Evolutionary conservation across 2,888 invertebrate species (phyloP).

Genomic region (Lapara coniferarum): DNA sequence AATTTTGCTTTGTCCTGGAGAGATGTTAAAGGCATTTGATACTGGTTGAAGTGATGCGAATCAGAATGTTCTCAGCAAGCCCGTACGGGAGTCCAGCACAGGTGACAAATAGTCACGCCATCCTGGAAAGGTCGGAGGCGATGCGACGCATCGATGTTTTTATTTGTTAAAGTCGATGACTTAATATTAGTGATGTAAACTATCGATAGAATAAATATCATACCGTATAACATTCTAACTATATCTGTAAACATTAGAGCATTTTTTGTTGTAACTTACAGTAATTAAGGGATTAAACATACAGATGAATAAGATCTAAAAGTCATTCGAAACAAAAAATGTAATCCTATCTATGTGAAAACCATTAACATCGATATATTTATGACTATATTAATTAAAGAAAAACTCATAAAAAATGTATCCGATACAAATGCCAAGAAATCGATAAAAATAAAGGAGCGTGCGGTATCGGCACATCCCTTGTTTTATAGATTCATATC

Average conservation of each 20-base stretch:
- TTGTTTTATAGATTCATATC: slow-evolving; percentile 79
- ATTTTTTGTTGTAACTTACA: background rate
- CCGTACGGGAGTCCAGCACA: slow-evolving; percentile 79
- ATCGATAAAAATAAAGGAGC: slow-evolving; percentile 43
- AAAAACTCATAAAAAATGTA: background rate
- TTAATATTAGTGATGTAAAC: slow-evolving; percentile 72
- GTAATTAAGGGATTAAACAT: background rate
- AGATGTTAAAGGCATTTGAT: slow-evolving; percentile 45
- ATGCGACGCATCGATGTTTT: slow-evolving; percentile 76
- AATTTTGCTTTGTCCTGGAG: slow-evolving; percentile 33
- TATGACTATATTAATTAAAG: slow-evolving; percentile 7
- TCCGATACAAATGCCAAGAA: slow-evolving; percentile 1
- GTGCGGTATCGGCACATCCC: slow-evolving; percentile 52
- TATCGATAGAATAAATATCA: slow-evolving; percentile 48
- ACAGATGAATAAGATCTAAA: background rate
- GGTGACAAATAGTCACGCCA: slow-evolving; percentile 83
- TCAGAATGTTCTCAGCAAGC: slow-evolving; percentile 74
- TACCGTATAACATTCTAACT: background rate
- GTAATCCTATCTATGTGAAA: background rate
- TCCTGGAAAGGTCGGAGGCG: slow-evolving; percentile 73
- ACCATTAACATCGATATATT: background rate
- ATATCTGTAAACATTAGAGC: background rate
- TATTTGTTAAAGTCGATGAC: slow-evolving; percentile 75
- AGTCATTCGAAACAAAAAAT: background rate
- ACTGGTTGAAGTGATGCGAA: slow-evolving; percentile 64